Evolutionary conservation across 2,113 vertebrate genomes (phyloP).

Genomic region (Otis tarda): DNA sequence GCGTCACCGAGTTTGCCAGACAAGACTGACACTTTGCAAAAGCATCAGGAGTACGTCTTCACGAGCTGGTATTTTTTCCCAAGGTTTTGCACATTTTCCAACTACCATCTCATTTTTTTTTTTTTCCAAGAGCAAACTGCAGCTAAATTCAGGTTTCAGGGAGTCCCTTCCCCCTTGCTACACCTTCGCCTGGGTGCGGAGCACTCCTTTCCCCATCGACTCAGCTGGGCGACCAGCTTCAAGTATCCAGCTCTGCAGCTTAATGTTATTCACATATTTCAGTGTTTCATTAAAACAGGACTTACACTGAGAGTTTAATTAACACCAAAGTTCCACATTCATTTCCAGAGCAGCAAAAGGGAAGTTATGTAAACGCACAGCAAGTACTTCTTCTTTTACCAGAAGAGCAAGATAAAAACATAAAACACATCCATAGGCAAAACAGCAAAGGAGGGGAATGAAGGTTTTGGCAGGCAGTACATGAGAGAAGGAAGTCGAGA

Average conservation of each 20-base stretch:
- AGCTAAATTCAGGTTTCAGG: background rate
- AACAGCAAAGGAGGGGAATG: background rate
- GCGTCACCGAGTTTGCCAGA: background rate
- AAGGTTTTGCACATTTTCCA: background rate
- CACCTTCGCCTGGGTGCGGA: background rate
- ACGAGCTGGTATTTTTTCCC: background rate
- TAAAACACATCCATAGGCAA: conserved; percentile 45
- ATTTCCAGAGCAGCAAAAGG: conserved; percentile 37
- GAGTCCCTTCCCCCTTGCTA: background rate
- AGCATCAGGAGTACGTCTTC: background rate
- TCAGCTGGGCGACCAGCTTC: background rate
- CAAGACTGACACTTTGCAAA: background rate
- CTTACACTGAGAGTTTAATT: conserved; percentile 20
- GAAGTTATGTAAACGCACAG: conserved; percentile 53
- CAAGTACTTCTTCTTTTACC: conserved; percentile 62
- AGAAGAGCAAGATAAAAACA: conserved; percentile 48
- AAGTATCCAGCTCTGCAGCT: background rate
- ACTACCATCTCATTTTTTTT: background rate
- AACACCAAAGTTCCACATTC: conserved; percentile 38
- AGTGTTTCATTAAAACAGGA: conserved; percentile 31
- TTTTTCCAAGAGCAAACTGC: background rate
- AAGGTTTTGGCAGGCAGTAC: conserved; percentile 36
- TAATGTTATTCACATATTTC: conserved; percentile 19
- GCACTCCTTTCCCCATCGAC: accelerated
- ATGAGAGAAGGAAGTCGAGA: conserved; percentile 52